Conservation (phyloP, 2,113 vertebrate genomes). For the Ptychochromis oligacanthus region DNA sequence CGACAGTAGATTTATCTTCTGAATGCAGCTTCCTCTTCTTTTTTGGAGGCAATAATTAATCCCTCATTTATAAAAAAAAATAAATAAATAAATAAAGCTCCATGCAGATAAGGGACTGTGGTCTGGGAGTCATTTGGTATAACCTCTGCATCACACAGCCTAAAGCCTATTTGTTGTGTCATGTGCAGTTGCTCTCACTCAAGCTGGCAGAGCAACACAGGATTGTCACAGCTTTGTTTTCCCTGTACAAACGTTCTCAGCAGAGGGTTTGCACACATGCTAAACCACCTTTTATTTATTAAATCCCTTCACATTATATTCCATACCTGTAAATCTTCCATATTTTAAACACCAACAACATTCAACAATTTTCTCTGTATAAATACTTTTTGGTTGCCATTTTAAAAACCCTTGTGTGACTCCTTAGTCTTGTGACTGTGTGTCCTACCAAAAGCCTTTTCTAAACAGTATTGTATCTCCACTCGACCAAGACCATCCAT, state of each 20-base stretch:
- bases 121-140: constrained; percentile 61
- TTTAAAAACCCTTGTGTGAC: background rate
- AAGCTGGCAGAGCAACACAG: constrained; percentile 55
- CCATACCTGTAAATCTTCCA: constrained; percentile 26
- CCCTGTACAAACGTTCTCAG: background rate
- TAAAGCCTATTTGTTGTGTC: constrained; percentile 54
- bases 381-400: constrained; percentile 19
- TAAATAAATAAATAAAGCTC: constrained; percentile 40
- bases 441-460: constrained; percentile 68
- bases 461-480: constrained; percentile 57
- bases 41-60: constrained; percentile 73
- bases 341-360: background rate
- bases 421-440: background rate
- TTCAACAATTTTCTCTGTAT: constrained; percentile 11
- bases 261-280: constrained; percentile 19
- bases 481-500: constrained; percentile 77
- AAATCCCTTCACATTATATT: constrained; percentile 44
- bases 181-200: constrained; percentile 38
- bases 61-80: constrained; percentile 58
- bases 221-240: constrained; percentile 44
- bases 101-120: constrained; percentile 54
- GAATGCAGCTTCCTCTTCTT: constrained; percentile 62
- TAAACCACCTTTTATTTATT: constrained; percentile 43
- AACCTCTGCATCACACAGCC: constrained; percentile 61
- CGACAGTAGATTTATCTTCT: constrained; percentile 74